Base-by-base conservation (phyloP, 2,888 invertebrate species). In the Xestobium rufovillosum region DNA sequence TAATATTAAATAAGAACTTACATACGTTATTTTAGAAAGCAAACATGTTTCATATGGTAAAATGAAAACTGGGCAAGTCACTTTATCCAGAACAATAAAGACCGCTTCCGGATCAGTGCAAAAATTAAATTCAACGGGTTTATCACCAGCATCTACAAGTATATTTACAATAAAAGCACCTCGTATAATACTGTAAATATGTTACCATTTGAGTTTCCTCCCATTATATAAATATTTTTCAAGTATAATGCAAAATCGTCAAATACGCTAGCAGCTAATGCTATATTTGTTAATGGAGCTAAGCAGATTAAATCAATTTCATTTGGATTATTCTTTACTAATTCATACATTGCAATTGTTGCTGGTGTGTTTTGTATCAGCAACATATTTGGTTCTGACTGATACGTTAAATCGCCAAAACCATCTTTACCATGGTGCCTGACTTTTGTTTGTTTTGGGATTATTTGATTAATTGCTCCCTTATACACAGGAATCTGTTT, bases 91-190 rank as follows among this genome's bases (percentile, higher is more conserved):
- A n/a, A 82, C 76, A 31, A 83, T 75, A 48, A 76, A 68, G 0
- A 81, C 85, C 2, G 85, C 80, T 61, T 88, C 87, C 0, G 87
- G 84, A 62, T 88, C 87, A 13, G 65, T 64, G 47, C 71, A 72
- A 57, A 87, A 86, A 63, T 88, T 88, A 55, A 81, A 88, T 61
- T 88, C 87, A n/a, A n/a, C n/a, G n/a, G n/a, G n/a, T n/a, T n/a
- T n/a, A n/a, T n/a, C n/a, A n/a, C n/a, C n/a, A n/a, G n/a, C n/a
- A n/a, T n/a, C n/a, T n/a, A n/a, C n/a, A n/a, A n/a, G n/a, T n/a
- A n/a, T n/a, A n/a, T n/a, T n/a, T n/a, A n/a, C n/a, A n/a, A n/a
- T n/a, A n/a, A n/a, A n/a, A n/a, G n/a, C n/a, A n/a, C n/a, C n/a
- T n/a, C n/a, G n/a, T n/a, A n/a, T n/a, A n/a, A n/a, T 1, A 80